phyloP scores from a whole-genome alignment of 2,888 invertebrate genomes.

The Drosophila koepferae region DNA sequence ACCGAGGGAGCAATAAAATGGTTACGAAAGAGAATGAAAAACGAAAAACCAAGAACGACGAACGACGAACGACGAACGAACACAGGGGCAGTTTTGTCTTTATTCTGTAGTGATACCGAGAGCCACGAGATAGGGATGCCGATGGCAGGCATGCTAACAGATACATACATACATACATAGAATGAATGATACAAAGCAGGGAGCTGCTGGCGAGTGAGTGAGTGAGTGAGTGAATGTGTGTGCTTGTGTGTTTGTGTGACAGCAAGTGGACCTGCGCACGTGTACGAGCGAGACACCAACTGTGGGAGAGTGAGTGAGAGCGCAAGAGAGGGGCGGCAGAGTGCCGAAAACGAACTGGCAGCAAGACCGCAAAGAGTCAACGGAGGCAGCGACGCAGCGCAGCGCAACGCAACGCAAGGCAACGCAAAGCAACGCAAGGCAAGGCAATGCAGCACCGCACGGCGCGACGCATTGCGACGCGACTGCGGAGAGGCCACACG shows the following conservation, averaged over 20 bases:
- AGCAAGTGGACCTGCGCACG: constrained; percentile 39
- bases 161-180: constrained; percentile 40
- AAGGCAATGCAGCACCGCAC: constrained; percentile 22
- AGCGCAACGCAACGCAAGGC: constrained; percentile 8
- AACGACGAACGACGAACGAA: constrained; percentile 22
- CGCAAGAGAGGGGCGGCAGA: constrained; percentile 38
- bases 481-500: constrained; percentile 23
- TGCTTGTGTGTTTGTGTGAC: constrained; percentile 16
- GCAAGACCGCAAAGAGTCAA: constrained; percentile 52
- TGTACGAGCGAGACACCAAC: constrained; percentile 39
- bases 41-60: constrained; percentile 47
- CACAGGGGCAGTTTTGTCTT: constrained; percentile 56
- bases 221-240: neutral
- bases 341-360: constrained; percentile 49
- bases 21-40: constrained; percentile 68
- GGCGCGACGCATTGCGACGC: constrained; percentile 24
- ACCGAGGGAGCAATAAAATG: constrained; percentile 69
- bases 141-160: constrained; percentile 53
- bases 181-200: neutral
- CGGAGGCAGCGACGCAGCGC: constrained; percentile 41
- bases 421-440: constrained; percentile 13
- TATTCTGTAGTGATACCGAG: constrained; percentile 46
- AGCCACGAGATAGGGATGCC: constrained; percentile 66
- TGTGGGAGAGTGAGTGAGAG: constrained; percentile 29
- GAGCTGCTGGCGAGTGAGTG: constrained; percentile 11